Percentiles rank a stretch among this genome's conserved stretches.
phyloP scores from a whole-genome alignment of 2,113 vertebrate species.

The Oceanites oceanicus region DNA sequence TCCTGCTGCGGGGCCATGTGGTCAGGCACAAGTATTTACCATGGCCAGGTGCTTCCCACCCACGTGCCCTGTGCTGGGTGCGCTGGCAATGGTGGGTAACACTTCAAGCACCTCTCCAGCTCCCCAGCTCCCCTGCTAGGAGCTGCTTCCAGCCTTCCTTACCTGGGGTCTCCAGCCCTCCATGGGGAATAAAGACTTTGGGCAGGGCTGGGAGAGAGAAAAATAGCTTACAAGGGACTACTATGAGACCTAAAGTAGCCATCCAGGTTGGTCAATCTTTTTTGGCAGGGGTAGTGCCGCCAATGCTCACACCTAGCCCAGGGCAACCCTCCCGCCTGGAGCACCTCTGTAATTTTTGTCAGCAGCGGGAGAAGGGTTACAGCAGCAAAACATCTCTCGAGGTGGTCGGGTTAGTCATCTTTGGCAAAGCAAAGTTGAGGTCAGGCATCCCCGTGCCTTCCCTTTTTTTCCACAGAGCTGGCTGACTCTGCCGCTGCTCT shows the following conservation, averaged over 20 bases:
- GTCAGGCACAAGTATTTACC: neutral
- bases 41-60: neutral
- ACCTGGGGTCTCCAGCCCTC: neutral
- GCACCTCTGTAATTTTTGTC: neutral
- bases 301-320: neutral
- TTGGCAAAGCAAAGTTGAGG: neutral
- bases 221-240: neutral
- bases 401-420: fast-evolving
- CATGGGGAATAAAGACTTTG: neutral
- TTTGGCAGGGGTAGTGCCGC: neutral
- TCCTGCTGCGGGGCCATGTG: neutral
- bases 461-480: neutral
- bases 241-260: neutral
- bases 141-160: neutral
- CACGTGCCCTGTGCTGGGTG: fast-evolving
- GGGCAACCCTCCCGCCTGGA: fast-evolving
- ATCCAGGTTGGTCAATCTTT: neutral
- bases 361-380: neutral
- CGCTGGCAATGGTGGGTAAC: neutral
- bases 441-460: neutral
- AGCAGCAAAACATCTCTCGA: neutral
- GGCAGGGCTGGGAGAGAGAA: neutral
- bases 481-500: neutral
- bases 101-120: neutral
- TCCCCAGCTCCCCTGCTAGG: neutral